Percentiles rank a stretch among this genome's conserved stretches.
phyloP scores from a whole-genome alignment of 2,113 vertebrate species.

The Marmota flaviventris region DNA sequence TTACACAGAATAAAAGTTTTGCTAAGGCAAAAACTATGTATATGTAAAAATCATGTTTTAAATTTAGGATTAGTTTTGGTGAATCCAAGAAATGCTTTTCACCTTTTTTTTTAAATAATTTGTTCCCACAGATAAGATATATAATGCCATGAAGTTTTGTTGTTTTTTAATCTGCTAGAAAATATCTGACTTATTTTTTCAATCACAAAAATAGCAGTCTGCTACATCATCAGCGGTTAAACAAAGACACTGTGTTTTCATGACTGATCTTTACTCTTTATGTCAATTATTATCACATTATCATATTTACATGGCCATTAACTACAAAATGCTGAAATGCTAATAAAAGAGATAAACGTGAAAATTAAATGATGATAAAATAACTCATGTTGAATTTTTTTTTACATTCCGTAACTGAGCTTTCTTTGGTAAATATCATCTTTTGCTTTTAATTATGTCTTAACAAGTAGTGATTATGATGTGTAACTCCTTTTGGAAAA shows the following conservation, averaged over 20 bases:
- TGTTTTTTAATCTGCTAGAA: background rate
- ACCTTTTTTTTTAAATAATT: background rate
- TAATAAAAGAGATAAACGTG: conserved; percentile 73
- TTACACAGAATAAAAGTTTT: background rate
- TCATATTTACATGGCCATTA: conserved; percentile 81
- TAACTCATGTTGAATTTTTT: conserved; percentile 65
- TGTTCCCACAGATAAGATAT: background rate
- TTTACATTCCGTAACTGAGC: conserved; percentile 75
- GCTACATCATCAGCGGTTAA: conserved; percentile 36
- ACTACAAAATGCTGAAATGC: conserved; percentile 75
- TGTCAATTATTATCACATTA: conserved; percentile 71
- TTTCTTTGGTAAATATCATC: conserved; percentile 85
- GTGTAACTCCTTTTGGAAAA: conserved; percentile 85
- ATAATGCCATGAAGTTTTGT: background rate
- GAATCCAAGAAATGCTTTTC: background rate
- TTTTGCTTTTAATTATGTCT: conserved; percentile 87
- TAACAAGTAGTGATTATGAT: conserved; percentile 86
- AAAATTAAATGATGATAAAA: conserved; percentile 83
- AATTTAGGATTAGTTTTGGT: conserved; percentile 37
- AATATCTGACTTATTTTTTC: background rate
- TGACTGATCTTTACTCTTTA: conserved; percentile 55
- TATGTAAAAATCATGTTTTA: conserved; percentile 32
- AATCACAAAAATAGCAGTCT: background rate
- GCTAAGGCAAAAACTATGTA: background rate
- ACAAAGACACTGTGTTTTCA: background rate